These are phyloP conservation scores for Aphidius colemani DNA, from an alignment of 2,888 invertebrate species.

Conservation along the genomic window DNA sequence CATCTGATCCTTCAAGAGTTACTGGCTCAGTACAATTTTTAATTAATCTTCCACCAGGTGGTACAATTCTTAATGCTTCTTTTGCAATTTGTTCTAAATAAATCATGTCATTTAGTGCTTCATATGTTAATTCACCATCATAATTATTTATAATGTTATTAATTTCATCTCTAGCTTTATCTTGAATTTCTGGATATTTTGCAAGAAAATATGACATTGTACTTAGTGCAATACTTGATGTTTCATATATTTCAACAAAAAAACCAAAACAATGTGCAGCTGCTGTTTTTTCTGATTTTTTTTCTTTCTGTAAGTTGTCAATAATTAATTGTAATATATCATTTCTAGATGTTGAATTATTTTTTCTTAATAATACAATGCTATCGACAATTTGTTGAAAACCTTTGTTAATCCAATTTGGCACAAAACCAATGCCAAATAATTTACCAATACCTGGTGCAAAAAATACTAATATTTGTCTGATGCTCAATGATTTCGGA, in stretches of 20 bases:
- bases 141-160: conserved; percentile 45
- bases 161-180: conserved; percentile 59
- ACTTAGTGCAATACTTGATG: conserved; percentile 60
- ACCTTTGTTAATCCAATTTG: conserved; percentile 29
- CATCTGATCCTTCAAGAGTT: conserved; percentile 38
- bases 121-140: conserved; percentile 57
- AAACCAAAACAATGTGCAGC: conserved; percentile 61
- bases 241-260: conserved; percentile 63
- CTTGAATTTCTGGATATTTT: conserved; percentile 58
- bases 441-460: conserved; percentile 18
- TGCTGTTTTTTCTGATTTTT: conserved; percentile 45
- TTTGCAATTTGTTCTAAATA: conserved; percentile 61
- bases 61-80: conserved; percentile 36
- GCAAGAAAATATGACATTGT: conserved; percentile 60
- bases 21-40: conserved; percentile 36
- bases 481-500: conserved; percentile 2
- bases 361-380: conserved; percentile 30
- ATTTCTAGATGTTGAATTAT: conserved; percentile 35
- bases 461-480: conserved; percentile 12
- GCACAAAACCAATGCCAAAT: conserved; percentile 25
- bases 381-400: conserved; percentile 34
- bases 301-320: conserved; percentile 35
- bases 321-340: conserved; percentile 61
- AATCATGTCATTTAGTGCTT: conserved; percentile 59
- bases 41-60: conserved; percentile 23